Conservation (phyloP, 2,797 vertebrate genomes). For the Haliaeetus albicilla region DNA sequence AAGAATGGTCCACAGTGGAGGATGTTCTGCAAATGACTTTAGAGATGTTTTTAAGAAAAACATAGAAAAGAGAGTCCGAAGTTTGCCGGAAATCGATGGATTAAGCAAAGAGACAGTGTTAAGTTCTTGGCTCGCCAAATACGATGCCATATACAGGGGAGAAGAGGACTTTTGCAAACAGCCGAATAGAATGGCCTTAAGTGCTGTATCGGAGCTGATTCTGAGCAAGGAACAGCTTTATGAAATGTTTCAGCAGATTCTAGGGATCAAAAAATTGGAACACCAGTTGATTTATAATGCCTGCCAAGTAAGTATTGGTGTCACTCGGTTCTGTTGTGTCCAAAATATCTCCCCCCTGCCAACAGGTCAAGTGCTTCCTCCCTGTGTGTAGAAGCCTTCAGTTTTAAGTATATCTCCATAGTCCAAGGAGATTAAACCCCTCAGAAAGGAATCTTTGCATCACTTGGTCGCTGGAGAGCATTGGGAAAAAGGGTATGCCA, state of each 20-base stretch:
- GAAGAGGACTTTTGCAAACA: slow-evolving; percentile 85
- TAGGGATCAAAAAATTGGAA: slow-evolving; percentile 87
- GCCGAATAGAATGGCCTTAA: slow-evolving; percentile 80
- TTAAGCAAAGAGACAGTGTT: slow-evolving; percentile 89
- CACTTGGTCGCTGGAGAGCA: not conserved
- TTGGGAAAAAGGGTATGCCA: not conserved
- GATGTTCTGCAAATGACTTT: slow-evolving; percentile 87
- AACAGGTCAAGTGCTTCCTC: not conserved
- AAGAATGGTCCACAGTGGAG: slow-evolving; percentile 87
- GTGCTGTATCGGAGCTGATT: slow-evolving; percentile 87
- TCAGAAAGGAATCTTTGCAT: not conserved
- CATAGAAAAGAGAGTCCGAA: slow-evolving; percentile 86
- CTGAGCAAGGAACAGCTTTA: slow-evolving; percentile 90
- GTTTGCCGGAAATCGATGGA: slow-evolving; percentile 87
- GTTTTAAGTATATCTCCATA: not conserved
- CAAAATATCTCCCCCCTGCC: not conserved
- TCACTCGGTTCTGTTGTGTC: not conserved
- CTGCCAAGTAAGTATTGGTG: slow-evolving; percentile 80
- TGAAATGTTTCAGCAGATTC: slow-evolving; percentile 91
- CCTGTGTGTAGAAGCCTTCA: not conserved
- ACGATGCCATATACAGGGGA: slow-evolving; percentile 84
- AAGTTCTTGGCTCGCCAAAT: slow-evolving; percentile 90
- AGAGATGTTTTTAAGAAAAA: slow-evolving; percentile 90
- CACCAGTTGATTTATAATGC: slow-evolving; percentile 89
- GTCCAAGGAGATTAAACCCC: not conserved